Base-by-base conservation (phyloP, 1,140 invertebrate genomes). In the Pseudomyrmex concolor region DNA sequence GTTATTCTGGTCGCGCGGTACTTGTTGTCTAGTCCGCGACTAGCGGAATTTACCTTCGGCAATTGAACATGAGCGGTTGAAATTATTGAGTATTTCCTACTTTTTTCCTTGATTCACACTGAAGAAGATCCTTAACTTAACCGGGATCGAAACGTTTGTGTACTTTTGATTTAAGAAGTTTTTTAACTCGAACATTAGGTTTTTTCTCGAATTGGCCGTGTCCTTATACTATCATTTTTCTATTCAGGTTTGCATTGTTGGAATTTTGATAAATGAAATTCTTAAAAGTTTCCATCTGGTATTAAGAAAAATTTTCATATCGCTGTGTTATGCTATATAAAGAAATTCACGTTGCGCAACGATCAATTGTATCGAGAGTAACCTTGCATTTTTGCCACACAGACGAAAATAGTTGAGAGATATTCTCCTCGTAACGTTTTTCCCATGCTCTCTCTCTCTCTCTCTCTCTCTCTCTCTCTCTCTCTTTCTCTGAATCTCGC, bases 251-350 rank as follows among this genome's bases (percentile, higher is more conserved):
- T 59, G 55, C 55, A n/a, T 71, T 60, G 54, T 43, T 43, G 15
- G 59, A 80, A 80, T 43, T 80, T 80, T 80, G 66, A 80, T 80
- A 80, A 80, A 80, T 71, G 55, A 19, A 43, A 71, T 60, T 70
- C 66, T 70, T 80, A 71, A 70, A 80, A 80, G 76, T 71, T 80
- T 50, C 48, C 48, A 19, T 64, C 48, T 54, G 59, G 22, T 54
- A 80, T 80, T 80, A 80, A 80, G 63, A 70, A 80, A 80, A 80
- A 80, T 80, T 71, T 80, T 55, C 76, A 80, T 80, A 80, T 80
- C 55, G 67, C 66, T 80, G 34, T 34, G 34, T 34, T 80, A 80
- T 80, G 55, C 76, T 25, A 50, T 80, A 71, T 55, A 71, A 80
- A 66, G 34, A 55, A 50, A 80, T 22, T 59, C 68, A 78, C 64